These are phyloP conservation scores for Hemistola chrysoprasaria DNA, from an alignment of 2,888 invertebrate species.

Conservation along the genomic window DNA sequence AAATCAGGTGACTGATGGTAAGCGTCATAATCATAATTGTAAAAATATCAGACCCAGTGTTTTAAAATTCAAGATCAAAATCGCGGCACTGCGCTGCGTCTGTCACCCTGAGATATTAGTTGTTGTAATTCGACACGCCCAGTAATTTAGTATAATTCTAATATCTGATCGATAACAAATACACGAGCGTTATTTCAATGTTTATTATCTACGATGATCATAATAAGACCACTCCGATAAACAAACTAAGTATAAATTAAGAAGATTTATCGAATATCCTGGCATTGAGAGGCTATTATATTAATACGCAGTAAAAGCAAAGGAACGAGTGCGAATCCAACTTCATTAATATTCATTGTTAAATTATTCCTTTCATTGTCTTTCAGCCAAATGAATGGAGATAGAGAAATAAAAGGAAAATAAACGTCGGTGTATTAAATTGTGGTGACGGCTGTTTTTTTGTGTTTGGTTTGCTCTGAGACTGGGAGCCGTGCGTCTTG, in stretches of 20 bases:
- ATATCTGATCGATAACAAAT: conserved; percentile 8
- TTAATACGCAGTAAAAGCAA: conserved; percentile 64
- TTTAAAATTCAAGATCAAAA: no score
- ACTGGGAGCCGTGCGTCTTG: no score
- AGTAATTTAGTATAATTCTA: no score
- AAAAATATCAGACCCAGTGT: no score
- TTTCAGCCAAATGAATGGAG: conserved; percentile 61
- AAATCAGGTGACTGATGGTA: no score
- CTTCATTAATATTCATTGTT: conserved; percentile 74
- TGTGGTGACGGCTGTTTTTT: conserved; percentile 46
- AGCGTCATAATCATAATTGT: no score
- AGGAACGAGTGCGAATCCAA: conserved; percentile 62
- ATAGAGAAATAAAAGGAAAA: conserved; percentile 51
- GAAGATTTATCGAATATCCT: conserved; percentile 51
- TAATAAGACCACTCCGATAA: not conserved
- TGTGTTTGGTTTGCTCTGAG: no score
- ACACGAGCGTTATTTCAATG: conserved; percentile 18
- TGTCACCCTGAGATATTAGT: no score
- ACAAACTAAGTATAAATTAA: conserved; percentile 36
- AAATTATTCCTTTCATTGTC: conserved; percentile 72
- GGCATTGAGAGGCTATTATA: conserved; percentile 51
- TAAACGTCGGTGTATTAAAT: conserved; percentile 51
- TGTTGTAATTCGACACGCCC: no score
- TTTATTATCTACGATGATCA: not conserved
- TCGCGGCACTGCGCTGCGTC: no score